Percentiles rank a stretch among this genome's conserved stretches.
These are phyloP conservation scores for Hypotaenidia philippensis DNA, from an alignment of 2,797 vertebrate genomes.

Conservation along the genomic window DNA sequence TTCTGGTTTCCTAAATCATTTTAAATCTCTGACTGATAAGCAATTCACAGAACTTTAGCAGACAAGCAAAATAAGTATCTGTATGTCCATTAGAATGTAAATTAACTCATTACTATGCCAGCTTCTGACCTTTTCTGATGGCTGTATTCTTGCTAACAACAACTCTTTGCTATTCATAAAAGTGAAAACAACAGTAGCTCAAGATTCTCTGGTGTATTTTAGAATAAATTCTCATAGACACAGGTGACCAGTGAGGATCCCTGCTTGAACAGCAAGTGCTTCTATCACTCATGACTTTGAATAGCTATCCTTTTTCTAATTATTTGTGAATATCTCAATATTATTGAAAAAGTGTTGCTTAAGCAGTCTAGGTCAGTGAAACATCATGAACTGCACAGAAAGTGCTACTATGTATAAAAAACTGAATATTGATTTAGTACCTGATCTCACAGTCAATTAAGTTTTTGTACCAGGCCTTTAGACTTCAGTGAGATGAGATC, in stretches of 20 bases:
- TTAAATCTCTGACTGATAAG: conserved; percentile 61
- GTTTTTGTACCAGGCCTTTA: not conserved
- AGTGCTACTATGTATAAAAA: not conserved
- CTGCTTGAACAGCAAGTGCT: not conserved
- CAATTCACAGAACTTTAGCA: conserved; percentile 60
- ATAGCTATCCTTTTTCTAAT: conserved; percentile 9
- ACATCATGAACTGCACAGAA: not conserved
- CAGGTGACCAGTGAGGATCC: not conserved
- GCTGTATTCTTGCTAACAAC: conserved; percentile 62
- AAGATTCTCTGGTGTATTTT: conserved; percentile 30
- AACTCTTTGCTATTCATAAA: conserved; percentile 41
- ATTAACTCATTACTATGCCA: conserved; percentile 71
- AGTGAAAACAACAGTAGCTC: conserved; percentile 6
- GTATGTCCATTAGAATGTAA: conserved; percentile 71
- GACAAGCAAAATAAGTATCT: conserved; percentile 57
- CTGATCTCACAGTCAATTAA: not conserved
- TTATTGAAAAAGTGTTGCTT: not conserved
- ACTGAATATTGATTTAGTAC: not conserved
- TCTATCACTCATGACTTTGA: conserved; percentile 14
- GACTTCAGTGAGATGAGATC: not conserved
- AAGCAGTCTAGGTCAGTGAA: not conserved
- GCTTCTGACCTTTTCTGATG: conserved; percentile 69
- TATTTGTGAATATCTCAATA: not conserved
- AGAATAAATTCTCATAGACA: not conserved
- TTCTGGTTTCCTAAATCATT: conserved; percentile 47